Base-by-base conservation (phyloP, 2,113 vertebrate species). In the Aphelocoma coerulescens region DNA sequence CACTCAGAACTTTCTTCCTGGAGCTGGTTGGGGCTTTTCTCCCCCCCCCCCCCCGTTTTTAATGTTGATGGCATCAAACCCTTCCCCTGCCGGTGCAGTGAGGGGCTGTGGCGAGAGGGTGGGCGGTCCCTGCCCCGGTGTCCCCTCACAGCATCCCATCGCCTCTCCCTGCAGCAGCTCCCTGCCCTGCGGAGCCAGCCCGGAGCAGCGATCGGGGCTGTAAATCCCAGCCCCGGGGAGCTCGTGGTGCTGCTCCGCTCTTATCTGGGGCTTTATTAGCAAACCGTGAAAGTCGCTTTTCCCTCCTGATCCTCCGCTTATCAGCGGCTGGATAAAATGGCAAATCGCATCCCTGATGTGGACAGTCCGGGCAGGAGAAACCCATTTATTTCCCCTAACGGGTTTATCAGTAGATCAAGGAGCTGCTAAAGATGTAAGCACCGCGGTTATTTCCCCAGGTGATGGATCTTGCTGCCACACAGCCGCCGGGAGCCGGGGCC, bases 341-440 rank as follows among this genome's bases (percentile, higher is more conserved):
- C 94, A 81, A 81, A 96, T 84, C 65, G 28, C 93, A 68, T 37
- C 83, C 37, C 4, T 3, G 65, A 49, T 51, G 86, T 26, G 95
- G 95, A 35, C 75, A 26, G 93, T 33, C 73, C 58, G 12, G 86
- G 79, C 83, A 57, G 67, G 69, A 93, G 88, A 87, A 96, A 59
- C 32, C 85, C 95, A 92, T 96, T 93, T 92, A 91, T 96, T 91
- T 96, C 66, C 92, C 76, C 68, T 96, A 91, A 94, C 39, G 52
- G 95, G 95, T 96, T 96, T 96, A 95, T 95, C 90, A 9, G 83
- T 35, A 55, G 86, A 94, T 96, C 90, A 92, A 49, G 88, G 72
- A 37, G 85, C 88, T 67, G 86, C 94, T 92, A 92, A 80, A 92
- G 95, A 93, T 91, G 92, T 92, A 62, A 97, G 91, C 94, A 89